phyloP scores from a whole-genome alignment of 2,888 invertebrate species.

The Acrobasis consociella region DNA sequence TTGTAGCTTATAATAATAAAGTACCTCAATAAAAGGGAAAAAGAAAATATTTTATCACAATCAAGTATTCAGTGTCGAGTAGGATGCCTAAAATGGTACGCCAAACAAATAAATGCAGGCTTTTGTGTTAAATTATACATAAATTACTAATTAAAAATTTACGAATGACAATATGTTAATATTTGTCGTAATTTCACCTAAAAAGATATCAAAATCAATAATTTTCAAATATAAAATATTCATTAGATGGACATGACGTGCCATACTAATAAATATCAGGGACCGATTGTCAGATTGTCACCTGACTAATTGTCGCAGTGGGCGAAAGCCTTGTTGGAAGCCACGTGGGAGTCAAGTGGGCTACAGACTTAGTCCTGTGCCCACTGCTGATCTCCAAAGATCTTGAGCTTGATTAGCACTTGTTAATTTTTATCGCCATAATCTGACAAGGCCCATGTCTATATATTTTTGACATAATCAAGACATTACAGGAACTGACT shows the following conservation, averaged over 20 bases:
- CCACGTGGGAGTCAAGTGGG: constrained; percentile 41
- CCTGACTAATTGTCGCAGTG: constrained; percentile 44
- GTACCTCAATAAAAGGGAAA: constrained; percentile 6
- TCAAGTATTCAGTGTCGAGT: background rate
- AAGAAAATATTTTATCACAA: background rate
- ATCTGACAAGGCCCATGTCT: constrained; percentile 4
- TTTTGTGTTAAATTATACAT: background rate
- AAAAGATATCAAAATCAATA: background rate
- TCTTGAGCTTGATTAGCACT: constrained; percentile 22
- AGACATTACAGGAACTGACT: background rate
- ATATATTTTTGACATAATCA: background rate
- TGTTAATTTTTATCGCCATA: constrained; percentile 16
- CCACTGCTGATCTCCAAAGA: constrained; percentile 11
- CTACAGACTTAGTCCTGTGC: constrained; percentile 20
- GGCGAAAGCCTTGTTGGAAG: constrained; percentile 48
- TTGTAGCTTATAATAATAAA: constrained; percentile 24
- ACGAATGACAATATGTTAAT: background rate
- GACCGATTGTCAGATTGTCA: constrained; percentile 47
- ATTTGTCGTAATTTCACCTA: background rate
- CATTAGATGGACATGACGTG: constrained; percentile 1
- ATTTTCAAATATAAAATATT: background rate
- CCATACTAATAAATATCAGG: constrained; percentile 22
- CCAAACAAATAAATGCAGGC: background rate
- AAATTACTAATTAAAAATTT: background rate
- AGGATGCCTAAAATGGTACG: background rate